Evolutionary conservation across 2,113 vertebrate species (phyloP).

Genomic region (Poeciliopsis retropinna): DNA sequence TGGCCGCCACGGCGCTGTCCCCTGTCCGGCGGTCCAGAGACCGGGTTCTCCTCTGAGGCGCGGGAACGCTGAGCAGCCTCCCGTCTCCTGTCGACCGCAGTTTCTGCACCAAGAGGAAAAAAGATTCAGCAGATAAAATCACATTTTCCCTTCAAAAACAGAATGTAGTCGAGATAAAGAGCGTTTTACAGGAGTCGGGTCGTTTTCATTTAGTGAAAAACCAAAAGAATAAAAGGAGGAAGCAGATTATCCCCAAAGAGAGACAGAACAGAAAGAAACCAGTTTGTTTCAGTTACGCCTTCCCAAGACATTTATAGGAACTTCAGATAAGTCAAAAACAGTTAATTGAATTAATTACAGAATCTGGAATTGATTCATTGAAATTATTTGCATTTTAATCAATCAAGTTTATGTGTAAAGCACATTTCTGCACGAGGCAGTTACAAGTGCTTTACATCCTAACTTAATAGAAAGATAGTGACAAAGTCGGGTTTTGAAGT

Average conservation of each 20-base stretch:
- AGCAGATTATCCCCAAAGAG: no score
- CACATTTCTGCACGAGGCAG: no score
- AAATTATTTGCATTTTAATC: no score
- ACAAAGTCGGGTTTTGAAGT: no score
- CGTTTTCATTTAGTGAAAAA: neutral
- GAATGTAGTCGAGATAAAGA: neutral
- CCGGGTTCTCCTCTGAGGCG: conserved; percentile 62
- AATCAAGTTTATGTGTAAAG: no score
- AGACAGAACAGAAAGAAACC: neutral
- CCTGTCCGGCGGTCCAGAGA: conserved; percentile 72
- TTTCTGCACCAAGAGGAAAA: conserved; percentile 37
- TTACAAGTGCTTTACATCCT: no score
- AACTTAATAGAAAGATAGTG: no score
- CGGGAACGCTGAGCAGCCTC: conserved; percentile 20
- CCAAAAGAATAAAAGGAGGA: no score
- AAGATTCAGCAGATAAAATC: neutral
- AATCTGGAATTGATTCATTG: no score
- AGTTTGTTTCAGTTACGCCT: neutral
- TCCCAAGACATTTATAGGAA: neutral
- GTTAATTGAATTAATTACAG: no score
- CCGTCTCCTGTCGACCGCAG: conserved; percentile 49
- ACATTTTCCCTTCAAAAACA: neutral
- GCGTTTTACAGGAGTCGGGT: no score
- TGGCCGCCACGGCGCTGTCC: conserved; percentile 62
- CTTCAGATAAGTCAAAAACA: neutral